These are phyloP conservation scores for Cossypha caffra DNA, from an alignment of 2,797 vertebrate species.

Conservation along the genomic window DNA sequence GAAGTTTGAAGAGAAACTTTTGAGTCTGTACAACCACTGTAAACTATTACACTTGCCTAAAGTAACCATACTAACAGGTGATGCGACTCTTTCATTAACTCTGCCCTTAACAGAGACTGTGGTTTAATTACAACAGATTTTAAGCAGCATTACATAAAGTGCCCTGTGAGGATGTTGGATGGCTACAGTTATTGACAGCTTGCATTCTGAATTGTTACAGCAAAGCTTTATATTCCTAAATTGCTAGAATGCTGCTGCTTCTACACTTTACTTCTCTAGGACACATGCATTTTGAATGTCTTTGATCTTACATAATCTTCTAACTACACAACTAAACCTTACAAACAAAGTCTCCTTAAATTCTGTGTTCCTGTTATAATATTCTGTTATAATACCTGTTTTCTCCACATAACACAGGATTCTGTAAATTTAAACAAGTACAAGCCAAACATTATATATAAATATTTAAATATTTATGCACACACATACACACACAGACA, in stretches of 20 bases:
- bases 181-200: not conserved
- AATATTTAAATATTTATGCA: not conserved
- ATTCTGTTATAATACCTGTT: not conserved
- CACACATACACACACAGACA: not conserved
- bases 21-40: not conserved
- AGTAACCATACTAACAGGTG: not conserved
- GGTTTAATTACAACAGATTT: not conserved
- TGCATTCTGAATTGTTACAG: not conserved
- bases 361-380: not conserved
- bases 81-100: not conserved
- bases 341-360: not conserved
- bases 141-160: conserved; percentile 2
- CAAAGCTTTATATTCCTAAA: not conserved
- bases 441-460: not conserved
- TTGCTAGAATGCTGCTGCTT: not conserved
- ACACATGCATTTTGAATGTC: not conserved
- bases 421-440: conserved; percentile 50
- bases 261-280: not conserved
- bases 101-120: not conserved
- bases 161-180: not conserved
- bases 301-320: not conserved
- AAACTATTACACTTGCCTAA: not conserved
- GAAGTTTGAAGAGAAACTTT: conserved; percentile 45
- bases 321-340: not conserved
- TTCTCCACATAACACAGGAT: not conserved